phyloP scores from a whole-genome alignment of 2,113 vertebrate genomes.

The Mormoops blainvillei region DNA sequence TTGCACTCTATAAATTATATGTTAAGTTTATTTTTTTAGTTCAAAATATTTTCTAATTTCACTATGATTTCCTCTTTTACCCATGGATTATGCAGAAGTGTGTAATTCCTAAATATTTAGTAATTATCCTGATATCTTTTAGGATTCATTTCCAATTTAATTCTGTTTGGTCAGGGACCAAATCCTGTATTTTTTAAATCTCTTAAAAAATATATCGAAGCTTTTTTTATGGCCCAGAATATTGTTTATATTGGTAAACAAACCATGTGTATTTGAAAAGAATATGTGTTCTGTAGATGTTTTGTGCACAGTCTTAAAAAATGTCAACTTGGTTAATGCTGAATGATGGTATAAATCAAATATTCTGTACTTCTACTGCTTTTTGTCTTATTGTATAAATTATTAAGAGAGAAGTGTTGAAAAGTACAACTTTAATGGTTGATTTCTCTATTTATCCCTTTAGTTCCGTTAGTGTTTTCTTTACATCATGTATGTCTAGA shows the following conservation, averaged over 20 bases:
- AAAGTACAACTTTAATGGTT: not conserved
- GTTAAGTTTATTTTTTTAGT: not conserved
- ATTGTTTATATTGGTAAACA: not conserved
- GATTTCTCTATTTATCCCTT: not conserved
- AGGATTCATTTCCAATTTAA: not conserved
- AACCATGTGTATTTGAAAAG: not conserved
- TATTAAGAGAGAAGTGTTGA: not conserved
- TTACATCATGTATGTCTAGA: not conserved
- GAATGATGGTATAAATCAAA: not conserved
- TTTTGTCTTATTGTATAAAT: not conserved
- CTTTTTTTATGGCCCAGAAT: not conserved
- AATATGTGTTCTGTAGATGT: not conserved
- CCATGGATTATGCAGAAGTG: not conserved
- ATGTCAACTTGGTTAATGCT: not conserved
- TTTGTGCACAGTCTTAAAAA: not conserved
- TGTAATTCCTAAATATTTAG: not conserved
- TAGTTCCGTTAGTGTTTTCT: not conserved
- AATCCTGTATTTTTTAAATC: not conserved
- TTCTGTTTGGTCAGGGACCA: not conserved
- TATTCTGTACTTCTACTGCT: not conserved
- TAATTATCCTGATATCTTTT: not conserved
- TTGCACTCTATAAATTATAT: not conserved
- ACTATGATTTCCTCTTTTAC: not conserved
- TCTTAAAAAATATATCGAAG: not conserved
- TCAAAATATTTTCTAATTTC: not conserved